Evolutionary conservation across 1,140 invertebrate genomes (phyloP).

Genomic region (Cyphomyrmex costatus): DNA sequence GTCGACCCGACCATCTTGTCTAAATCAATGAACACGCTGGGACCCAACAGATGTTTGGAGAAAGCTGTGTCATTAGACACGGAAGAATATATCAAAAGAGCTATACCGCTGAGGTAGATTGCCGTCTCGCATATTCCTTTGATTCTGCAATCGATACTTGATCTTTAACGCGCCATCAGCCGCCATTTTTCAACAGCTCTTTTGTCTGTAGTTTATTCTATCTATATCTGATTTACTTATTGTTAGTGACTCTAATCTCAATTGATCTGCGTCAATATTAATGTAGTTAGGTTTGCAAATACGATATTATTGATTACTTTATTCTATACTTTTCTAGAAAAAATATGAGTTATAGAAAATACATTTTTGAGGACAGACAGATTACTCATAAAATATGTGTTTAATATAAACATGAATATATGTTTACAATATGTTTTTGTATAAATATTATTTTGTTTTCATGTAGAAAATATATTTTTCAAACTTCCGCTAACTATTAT

Average conservation of each 20-base stretch:
- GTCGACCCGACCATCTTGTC: constrained; percentile 43
- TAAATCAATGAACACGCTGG: constrained; percentile 60
- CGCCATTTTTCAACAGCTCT: constrained; percentile 43
- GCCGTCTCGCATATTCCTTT: not conserved
- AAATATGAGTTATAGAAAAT: not conserved
- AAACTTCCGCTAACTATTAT: constrained; percentile 3
- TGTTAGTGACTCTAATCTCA: constrained; percentile 4
- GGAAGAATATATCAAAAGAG: constrained; percentile 31
- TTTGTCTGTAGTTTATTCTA: constrained; percentile 30
- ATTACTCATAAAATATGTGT: not conserved
- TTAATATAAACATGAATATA: not conserved
- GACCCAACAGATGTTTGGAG: constrained; percentile 42
- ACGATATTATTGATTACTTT: constrained; percentile 1
- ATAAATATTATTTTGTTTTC: constrained; percentile 9
- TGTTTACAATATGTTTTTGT: not conserved
- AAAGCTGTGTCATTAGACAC: constrained; percentile 46
- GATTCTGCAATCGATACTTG: constrained; percentile 28
- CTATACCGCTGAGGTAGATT: constrained; percentile 3
- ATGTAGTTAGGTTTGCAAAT: not conserved
- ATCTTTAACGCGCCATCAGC: not conserved
- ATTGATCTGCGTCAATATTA: constrained; percentile 4
- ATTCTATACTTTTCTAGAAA: not conserved
- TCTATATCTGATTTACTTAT: constrained; percentile 15
- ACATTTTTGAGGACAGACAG: not conserved
- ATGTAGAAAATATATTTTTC: not conserved